These are phyloP conservation scores for Lycodopsis pacificus DNA, from an alignment of 2,797 vertebrate genomes.

Conservation along the genomic window DNA sequence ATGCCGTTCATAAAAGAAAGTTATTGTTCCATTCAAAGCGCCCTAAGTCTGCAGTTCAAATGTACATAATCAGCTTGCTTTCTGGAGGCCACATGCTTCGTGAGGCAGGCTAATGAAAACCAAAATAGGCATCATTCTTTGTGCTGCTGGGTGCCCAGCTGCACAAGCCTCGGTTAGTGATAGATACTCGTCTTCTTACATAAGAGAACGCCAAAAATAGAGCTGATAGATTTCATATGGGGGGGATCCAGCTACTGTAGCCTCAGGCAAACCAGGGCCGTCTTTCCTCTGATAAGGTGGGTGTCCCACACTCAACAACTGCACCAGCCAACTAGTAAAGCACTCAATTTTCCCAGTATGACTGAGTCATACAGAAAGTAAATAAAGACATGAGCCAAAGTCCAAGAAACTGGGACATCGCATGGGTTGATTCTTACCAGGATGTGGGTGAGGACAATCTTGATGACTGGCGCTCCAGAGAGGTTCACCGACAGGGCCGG, in stretches of 20 bases:
- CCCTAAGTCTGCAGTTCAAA: constrained; percentile 67
- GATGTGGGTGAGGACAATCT: constrained; percentile 89
- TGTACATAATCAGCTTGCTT: constrained; percentile 76
- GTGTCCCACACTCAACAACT: constrained; percentile 48
- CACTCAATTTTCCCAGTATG: constrained; percentile 31
- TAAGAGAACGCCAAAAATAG: constrained; percentile 62
- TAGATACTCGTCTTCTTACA: constrained; percentile 58
- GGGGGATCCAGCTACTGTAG: constrained; percentile 19
- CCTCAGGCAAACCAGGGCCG: constrained; percentile 24
- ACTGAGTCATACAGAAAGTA: constrained; percentile 31
- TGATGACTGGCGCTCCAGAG: constrained; percentile 90
- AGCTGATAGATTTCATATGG: constrained; percentile 59
- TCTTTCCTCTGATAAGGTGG: constrained; percentile 63
- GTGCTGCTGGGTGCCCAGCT: constrained; percentile 59
- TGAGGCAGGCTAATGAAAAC: constrained; percentile 67
- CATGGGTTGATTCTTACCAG: constrained; percentile 85
- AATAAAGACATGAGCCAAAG: constrained; percentile 24
- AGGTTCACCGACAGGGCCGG: constrained; percentile 89
- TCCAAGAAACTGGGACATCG: not conserved
- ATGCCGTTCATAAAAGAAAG: constrained; percentile 80
- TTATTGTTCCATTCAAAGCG: constrained; percentile 79
- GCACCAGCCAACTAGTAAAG: constrained; percentile 25
- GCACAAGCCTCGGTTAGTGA: constrained; percentile 39
- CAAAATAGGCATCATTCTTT: constrained; percentile 51
- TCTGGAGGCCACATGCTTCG: constrained; percentile 73